phyloP scores from a whole-genome alignment of 2,888 invertebrate species.

The Abrostola triplasia region DNA sequence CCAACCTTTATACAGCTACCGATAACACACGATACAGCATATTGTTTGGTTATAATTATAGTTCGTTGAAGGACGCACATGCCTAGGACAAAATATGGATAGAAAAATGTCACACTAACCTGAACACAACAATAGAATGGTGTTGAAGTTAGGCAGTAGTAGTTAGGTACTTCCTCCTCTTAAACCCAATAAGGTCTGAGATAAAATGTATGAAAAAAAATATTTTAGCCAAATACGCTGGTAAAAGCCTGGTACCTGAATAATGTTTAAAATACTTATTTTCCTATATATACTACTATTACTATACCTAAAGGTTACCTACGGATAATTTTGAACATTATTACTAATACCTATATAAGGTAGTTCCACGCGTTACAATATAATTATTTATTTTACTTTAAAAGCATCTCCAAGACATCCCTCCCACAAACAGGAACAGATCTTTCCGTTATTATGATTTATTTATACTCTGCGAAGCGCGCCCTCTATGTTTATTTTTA shows the following conservation, averaged over 20 bases:
- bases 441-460: conserved; percentile 48
- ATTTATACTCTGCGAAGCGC: conserved; percentile 50
- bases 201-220: too few species aligned
- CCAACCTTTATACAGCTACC: neutral
- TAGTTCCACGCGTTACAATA: neutral
- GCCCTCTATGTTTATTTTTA: conserved; percentile 60
- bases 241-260: too few species aligned
- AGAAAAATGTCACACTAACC: neutral
- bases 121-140: too few species aligned
- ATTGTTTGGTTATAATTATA: neutral
- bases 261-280: too few species aligned
- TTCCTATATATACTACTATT: too few species aligned
- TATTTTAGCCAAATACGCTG: too few species aligned
- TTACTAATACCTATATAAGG: neutral
- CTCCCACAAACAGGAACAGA: conserved; percentile 32
- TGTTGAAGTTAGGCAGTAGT: too few species aligned
- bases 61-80: neutral
- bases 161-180: too few species aligned
- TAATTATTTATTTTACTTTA: neutral
- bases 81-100: neutral
- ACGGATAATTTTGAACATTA: too few species aligned
- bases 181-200: too few species aligned
- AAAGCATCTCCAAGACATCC: conserved; percentile 10
- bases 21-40: neutral
- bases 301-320: too few species aligned